A percentile compares a stretch with the other conserved stretches of the same genome.
Evolutionary conservation across 2,888 invertebrate species (phyloP).

Genomic region (Nephrotoma guestfalica): DNA sequence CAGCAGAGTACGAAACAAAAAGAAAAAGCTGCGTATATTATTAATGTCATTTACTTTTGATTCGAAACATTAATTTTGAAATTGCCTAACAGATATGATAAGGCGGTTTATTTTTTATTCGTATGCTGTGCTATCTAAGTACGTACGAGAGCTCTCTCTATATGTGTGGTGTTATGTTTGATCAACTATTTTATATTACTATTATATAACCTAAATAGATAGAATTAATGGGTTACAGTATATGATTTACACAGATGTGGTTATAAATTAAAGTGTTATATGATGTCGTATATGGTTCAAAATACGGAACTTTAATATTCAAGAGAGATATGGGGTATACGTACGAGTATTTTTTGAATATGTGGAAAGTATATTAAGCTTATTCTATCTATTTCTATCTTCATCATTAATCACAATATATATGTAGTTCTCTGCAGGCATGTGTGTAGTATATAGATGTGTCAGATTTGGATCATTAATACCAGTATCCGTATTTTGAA

Average conservation of each 20-base stretch:
- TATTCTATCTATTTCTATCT: too few species aligned
- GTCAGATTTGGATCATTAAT: too few species aligned
- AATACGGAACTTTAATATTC: neutral
- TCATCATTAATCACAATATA: too few species aligned
- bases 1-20: neutral
- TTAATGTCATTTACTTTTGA: neutral
- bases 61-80: neutral
- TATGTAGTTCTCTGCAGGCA: too few species aligned
- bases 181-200: neutral
- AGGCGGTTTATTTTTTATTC: neutral
- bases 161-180: neutral
- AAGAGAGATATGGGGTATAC: too few species aligned
- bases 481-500: too few species aligned
- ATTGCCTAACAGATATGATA: neutral
- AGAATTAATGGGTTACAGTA: neutral
- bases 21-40: neutral
- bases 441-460: too few species aligned
- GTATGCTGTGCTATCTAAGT: too few species aligned
- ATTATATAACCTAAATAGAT: neutral
- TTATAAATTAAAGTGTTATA: neutral
- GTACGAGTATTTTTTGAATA: too few species aligned
- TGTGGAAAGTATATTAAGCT: too few species aligned
- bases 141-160: neutral
- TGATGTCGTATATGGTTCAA: neutral
- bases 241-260: neutral